Base-by-base conservation (phyloP, 2,113 vertebrate genomes). In the Cyprinus carpio region DNA sequence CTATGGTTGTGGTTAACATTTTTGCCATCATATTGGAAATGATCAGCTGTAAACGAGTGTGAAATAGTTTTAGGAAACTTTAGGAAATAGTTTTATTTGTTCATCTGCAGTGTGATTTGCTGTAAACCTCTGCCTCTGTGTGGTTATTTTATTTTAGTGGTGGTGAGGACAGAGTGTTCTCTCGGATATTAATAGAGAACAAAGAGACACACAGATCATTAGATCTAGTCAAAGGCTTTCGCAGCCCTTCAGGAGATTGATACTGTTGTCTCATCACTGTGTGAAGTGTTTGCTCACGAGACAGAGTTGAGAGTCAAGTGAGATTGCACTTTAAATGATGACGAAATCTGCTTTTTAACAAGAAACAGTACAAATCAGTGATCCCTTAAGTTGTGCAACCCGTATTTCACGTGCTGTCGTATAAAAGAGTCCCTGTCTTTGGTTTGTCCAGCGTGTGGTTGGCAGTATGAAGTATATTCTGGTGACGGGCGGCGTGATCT, bases 401-500 rank as follows among this genome's bases (percentile, higher is more conserved):
- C 0, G 37, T 3, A 1, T 65, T 31, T 65, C 15, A 13, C 3
- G 46, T 13, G 1, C 46, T 49, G 46, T 49, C 46, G 4, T 46
- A 12, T 46, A 46, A 29, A 25, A 7, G 4, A 3, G 23, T 6
- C 15, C 7, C 0, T 29, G 29, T 60, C 58, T 15, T 16, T 37
- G 10, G 6, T 84, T 78, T 84, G 31, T 79, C 2, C 85, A 88
- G 87, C 2, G 8, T 4, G 64, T 86, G 82, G 82, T 76, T 25
- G 16, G 7, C 75, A 93, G 79, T 91, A 99, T 99, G 97, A 99
- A 99, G 92, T 99, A 99, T 92, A 98, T 99, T 90, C 94, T 99
- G 85, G 98, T 99, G n/a, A 99, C 98, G 3, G 98, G 98, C 3
- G 98, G 98, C 0, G 98, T 97, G 77, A 99, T 99, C 93, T 99